These are phyloP conservation scores for Drosophila rufa DNA, from an alignment of 1,140 invertebrate species.

Conservation along the genomic window DNA sequence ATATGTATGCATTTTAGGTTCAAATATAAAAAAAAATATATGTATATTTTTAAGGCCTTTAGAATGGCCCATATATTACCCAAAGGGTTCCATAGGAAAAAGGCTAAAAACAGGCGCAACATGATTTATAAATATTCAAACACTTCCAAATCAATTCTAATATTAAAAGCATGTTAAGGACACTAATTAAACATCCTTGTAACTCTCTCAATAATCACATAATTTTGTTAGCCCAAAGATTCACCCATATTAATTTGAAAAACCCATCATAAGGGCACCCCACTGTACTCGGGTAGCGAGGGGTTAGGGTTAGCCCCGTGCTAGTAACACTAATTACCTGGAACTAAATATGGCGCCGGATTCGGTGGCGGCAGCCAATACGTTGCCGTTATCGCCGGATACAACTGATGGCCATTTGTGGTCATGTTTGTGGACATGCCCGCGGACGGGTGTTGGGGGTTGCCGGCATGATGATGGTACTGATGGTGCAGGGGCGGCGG, in stretches of 20 bases:
- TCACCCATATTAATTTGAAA: background rate
- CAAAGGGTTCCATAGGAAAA: no score
- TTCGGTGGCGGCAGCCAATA: constrained; percentile 92
- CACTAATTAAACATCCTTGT: no score
- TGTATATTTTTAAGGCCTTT: no score
- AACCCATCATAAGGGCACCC: background rate
- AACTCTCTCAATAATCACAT: no score
- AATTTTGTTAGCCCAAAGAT: no score
- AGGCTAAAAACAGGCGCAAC: no score
- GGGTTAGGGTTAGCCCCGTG: constrained; percentile 37
- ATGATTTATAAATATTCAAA: no score
- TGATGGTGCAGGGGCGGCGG: constrained; percentile 42
- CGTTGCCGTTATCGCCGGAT: constrained; percentile 91
- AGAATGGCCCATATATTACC: no score
- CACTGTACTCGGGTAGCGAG: constrained; percentile 23
- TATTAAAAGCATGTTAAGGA: no score
- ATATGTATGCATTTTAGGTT: no score
- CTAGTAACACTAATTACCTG: constrained; percentile 88
- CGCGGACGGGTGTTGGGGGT: constrained; percentile 36
- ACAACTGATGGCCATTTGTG: constrained; percentile 86
- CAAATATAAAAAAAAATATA: no score
- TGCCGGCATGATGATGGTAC: constrained; percentile 22
- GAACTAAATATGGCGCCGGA: constrained; percentile 91
- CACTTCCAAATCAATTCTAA: no score
- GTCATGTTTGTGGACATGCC: constrained; percentile 74